Evolutionary conservation across 2,113 vertebrate species (phyloP), one percentile per base, ranked within the genome.

Genomic region (Calonectris borealis): DNA sequence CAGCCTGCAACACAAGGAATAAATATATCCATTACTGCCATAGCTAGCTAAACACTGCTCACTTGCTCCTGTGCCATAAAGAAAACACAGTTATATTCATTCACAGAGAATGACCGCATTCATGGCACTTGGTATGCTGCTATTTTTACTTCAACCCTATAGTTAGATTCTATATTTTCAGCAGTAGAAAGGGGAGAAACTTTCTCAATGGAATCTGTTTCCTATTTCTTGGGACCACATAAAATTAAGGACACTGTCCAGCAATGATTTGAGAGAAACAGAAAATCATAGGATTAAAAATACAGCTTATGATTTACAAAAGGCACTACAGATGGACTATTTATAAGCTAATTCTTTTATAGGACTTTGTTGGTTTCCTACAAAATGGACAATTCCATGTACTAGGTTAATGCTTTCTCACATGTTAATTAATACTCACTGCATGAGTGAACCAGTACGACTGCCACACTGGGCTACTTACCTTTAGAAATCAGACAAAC

Each of bases 141-240:
- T 94, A 52, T 86, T 93, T 96, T 95, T 83, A 86, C 36, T 90
- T 94, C 58, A 58, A 20, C 54, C 42, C 58, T 80, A 79, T 20
- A 92, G 86, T 90, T 90, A 86, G 69, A 90, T 64, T 96, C 84
- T 93, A 6, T 83, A 72, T 95, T 95, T 97, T 90, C 81, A 61
- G 71, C 34, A 76, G 26, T 22, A 78, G 52, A 81, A 93, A 78
- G 2, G 13, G 58, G 42, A 94, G 49, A 89, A 73, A 79, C 5
- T 44, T 88, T 75, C 52, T 88, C 82, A 93, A 64, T 79, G 84
- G 75, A 91, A 73, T 88, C 38, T 69, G 29, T 78, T 94, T 86
- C 68, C 26, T 64, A 22, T 72, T 78, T 40, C 38, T 68, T 61
- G 27, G 24, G 48, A 61, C 2, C 21, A 48, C 26, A 48, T 31